Conservation (phyloP, 2,113 vertebrate species). For the Campylomormyrus numenius region DNA sequence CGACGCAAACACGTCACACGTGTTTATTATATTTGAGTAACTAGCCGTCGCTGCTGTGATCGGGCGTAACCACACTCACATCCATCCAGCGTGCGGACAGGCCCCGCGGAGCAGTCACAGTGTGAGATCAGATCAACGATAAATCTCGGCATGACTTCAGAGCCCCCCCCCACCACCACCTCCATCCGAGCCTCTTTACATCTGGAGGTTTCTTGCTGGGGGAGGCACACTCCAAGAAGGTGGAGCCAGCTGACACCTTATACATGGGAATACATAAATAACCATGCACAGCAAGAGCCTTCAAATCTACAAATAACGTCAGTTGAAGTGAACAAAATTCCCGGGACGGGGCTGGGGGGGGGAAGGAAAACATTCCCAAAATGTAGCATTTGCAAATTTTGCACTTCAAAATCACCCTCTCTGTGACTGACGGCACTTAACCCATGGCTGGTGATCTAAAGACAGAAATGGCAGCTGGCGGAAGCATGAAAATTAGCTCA, state of each 20-base stretch:
- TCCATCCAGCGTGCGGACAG: constrained; percentile 49
- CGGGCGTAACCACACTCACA: constrained; percentile 24
- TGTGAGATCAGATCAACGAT: constrained; percentile 40
- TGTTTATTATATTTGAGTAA: constrained; percentile 58
- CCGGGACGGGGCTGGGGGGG: neutral
- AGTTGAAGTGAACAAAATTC: neutral
- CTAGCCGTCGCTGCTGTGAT: constrained; percentile 60
- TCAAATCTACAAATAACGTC: constrained; percentile 6
- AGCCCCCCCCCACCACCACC: neutral
- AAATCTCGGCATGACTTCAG: constrained; percentile 40
- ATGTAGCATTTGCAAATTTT: neutral
- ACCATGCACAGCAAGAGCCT: neutral
- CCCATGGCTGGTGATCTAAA: neutral
- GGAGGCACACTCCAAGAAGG: constrained; percentile 16
- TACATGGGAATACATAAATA: constrained; percentile 19
- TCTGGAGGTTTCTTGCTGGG: constrained; percentile 16
- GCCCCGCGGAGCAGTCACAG: constrained; percentile 34
- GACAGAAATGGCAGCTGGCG: neutral
- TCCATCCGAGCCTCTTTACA: neutral
- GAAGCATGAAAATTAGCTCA: neutral
- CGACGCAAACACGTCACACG: constrained; percentile 30
- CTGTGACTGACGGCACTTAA: constrained; percentile 3
- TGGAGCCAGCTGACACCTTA: constrained; percentile 13
- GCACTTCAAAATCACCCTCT: neutral
- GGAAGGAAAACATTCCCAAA: neutral